phyloP scores from a whole-genome alignment of 1,140 invertebrate genomes.

The Calliopsis andreniformis region DNA sequence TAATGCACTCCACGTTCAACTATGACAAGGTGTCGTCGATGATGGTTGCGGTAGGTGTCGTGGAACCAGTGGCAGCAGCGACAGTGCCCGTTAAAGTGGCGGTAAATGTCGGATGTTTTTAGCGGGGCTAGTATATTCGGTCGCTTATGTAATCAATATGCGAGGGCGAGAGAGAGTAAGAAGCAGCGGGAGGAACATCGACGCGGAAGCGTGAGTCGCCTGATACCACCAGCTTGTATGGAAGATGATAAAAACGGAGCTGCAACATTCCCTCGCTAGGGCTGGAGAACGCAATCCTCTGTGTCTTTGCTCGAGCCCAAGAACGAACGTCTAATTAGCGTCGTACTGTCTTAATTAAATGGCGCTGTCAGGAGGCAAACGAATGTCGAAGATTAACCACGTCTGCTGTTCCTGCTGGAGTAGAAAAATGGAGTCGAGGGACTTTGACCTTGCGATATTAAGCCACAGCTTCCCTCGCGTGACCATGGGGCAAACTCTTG shows the following conservation, averaged over 20 bases:
- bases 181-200: slow-evolving; percentile 39
- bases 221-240: background rate
- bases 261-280: background rate
- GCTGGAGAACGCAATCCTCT: background rate
- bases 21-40: slow-evolving; percentile 22
- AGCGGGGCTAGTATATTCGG: slow-evolving; percentile 70
- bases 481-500: too few species aligned
- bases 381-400: too few species aligned
- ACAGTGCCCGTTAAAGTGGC: background rate
- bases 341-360: slow-evolving; percentile 31
- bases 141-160: slow-evolving; percentile 76
- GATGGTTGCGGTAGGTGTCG: slow-evolving; percentile 28
- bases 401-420: too few species aligned
- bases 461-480: too few species aligned
- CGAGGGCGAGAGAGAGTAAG: slow-evolving; percentile 57
- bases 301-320: background rate
- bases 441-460: too few species aligned
- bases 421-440: too few species aligned
- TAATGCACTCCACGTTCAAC: slow-evolving; percentile 40
- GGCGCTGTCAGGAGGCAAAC: too few species aligned
- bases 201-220: slow-evolving; percentile 30
- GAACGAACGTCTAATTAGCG: slow-evolving; percentile 24
- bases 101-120: slow-evolving; percentile 62
- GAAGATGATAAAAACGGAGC: slow-evolving; percentile 13
- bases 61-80: background rate